phyloP scores from a whole-genome alignment of 2,113 vertebrate species.

The Serinus canaria region DNA sequence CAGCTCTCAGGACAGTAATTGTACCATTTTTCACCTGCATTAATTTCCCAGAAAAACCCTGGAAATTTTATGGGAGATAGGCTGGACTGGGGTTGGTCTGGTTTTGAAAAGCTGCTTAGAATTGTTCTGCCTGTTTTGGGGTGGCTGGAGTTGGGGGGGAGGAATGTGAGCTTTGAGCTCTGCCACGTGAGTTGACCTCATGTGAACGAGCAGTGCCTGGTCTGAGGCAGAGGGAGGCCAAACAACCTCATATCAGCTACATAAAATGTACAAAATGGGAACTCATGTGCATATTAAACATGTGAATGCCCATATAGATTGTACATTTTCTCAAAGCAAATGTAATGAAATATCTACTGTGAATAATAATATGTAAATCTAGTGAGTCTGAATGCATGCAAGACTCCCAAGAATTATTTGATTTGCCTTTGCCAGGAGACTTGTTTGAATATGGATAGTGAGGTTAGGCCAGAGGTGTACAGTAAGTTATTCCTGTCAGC shows the following conservation, averaged over 20 bases:
- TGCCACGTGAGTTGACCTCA: not conserved
- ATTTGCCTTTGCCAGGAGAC: slow-evolving; percentile 10
- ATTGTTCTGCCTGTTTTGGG: not conserved
- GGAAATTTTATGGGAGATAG: not conserved
- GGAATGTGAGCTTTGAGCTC: not conserved
- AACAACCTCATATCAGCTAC: not conserved
- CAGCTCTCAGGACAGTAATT: not conserved
- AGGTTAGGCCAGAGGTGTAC: slow-evolving; percentile 10
- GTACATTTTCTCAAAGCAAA: slow-evolving; percentile 13
- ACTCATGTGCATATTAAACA: not conserved
- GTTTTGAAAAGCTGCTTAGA: not conserved
- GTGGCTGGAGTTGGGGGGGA: not conserved
- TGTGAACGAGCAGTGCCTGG: not conserved
- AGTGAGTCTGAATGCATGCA: slow-evolving; percentile 7
- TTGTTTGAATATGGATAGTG: slow-evolving; percentile 45
- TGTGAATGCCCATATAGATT: not conserved
- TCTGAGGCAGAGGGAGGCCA: not conserved
- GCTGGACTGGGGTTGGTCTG: not conserved
- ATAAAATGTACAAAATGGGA: not conserved
- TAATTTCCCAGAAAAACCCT: not conserved
- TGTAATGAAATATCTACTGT: slow-evolving; percentile 29
- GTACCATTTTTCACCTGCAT: not conserved
- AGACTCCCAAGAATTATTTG: slow-evolving; percentile 4
- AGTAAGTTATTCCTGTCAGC: slow-evolving; percentile 7
- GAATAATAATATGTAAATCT: slow-evolving; percentile 53